Base-by-base conservation (phyloP, 2,888 invertebrate genomes). In the Limnephilus lunatus region DNA sequence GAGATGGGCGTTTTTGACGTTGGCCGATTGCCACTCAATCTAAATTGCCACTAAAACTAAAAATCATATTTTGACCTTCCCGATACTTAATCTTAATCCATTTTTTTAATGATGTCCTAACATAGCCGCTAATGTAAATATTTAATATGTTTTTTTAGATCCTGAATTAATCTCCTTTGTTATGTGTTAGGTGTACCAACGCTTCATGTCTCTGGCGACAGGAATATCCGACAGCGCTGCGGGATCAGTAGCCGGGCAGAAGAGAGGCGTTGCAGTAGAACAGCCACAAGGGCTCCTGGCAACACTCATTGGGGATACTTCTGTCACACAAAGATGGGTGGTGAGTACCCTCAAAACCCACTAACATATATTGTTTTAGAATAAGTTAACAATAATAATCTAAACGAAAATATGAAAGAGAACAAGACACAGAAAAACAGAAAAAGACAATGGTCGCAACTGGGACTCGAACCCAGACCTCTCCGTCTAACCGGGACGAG, bases 321-420 rank as follows among this genome's bases (percentile, higher is more conserved):
- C 99, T 81, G 99, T 99, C 91, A 99, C 99, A 35, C 99, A 99
- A 95, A 97, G 99, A 94, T 99, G 99, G 99, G 98, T 99, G 97
- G 98, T 98, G 95, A 94, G 97, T 96, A 94, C 25, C 19, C 25
- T 5, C 53, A 68, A 68, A 68, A 53, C 53, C 9, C 25, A 7
- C 0, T 1, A 68, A 68, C 25, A 68, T 9, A 68, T 9, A 9
- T 68, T 68, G 68, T 68, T 0, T 25, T n/a, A n/a, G n/a, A n/a
- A n/a, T n/a, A n/a, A n/a, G n/a, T n/a, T n/a, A n/a, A n/a, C n/a
- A n/a, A n/a, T n/a, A n/a, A n/a, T n/a, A n/a, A n/a, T n/a, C n/a
- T n/a, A n/a, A n/a, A n/a, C n/a, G n/a, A n/a, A n/a, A n/a, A n/a
- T n/a, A n/a, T n/a, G n/a, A n/a, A n/a, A n/a, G n/a, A n/a, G n/a